phyloP scores from a whole-genome alignment of 2,797 vertebrate species.

The Dendrocincla fuliginosa region DNA sequence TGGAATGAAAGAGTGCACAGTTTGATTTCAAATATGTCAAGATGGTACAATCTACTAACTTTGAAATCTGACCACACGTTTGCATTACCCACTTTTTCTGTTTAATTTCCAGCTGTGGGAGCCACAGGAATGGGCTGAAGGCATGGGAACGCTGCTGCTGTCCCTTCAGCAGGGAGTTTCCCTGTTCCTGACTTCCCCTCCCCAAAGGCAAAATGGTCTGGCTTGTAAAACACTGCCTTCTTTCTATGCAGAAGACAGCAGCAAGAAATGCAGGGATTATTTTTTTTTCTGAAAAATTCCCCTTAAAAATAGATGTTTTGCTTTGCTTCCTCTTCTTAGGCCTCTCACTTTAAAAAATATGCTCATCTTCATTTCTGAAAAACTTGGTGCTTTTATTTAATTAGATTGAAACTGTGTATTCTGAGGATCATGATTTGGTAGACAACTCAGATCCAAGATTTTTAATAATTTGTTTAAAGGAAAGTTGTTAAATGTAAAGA shows the following conservation, averaged over 20 bases:
- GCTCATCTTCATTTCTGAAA: not conserved
- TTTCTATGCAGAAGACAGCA: slow-evolving; percentile 40
- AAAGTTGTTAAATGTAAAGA: not conserved
- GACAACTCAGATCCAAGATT: not conserved
- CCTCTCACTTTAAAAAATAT: not conserved
- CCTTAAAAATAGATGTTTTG: not conserved
- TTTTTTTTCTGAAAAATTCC: not conserved
- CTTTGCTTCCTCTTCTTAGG: not conserved
- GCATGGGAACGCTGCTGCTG: slow-evolving; percentile 56
- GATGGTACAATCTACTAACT: not conserved
- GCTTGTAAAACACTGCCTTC: slow-evolving; percentile 43
- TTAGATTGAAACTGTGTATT: not conserved
- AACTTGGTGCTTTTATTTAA: not conserved
- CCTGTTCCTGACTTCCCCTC: slow-evolving; percentile 47
- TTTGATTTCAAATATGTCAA: slow-evolving; percentile 60
- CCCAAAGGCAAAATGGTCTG: slow-evolving; percentile 50
- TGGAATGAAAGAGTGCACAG: slow-evolving; percentile 32
- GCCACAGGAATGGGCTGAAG: slow-evolving; percentile 73
- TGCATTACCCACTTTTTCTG: slow-evolving; percentile 59
- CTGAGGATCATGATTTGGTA: not conserved
- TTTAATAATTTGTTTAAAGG: not conserved
- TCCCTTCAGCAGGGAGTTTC: slow-evolving; percentile 47
- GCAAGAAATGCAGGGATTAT: slow-evolving; percentile 4
- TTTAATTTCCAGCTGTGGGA: slow-evolving; percentile 66
- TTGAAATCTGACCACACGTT: slow-evolving; percentile 58